phyloP scores from a whole-genome alignment of 2,888 invertebrate species.

The Meloe dianella region DNA sequence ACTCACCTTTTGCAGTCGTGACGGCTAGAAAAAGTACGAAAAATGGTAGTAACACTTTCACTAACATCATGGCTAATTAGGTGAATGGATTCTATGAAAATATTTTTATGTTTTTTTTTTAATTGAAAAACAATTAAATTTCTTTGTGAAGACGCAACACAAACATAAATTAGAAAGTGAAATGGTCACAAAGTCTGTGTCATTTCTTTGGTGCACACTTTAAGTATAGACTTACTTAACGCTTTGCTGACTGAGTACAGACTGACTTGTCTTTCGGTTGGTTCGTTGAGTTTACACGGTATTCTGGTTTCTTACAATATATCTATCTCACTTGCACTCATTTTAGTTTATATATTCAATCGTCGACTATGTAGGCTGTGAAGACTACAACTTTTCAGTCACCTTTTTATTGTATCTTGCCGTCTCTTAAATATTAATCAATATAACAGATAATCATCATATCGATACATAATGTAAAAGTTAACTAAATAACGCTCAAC shows the following conservation, averaged over 20 bases:
- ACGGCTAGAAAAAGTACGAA: not conserved
- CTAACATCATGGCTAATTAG: not conserved
- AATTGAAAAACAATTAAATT: not conserved
- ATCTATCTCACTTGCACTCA: not conserved
- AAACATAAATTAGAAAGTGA: constrained; percentile 37
- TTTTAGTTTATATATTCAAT: not conserved
- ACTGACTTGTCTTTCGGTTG: constrained; percentile 26
- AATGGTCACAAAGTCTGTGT: constrained; percentile 41
- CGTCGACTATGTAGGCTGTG: not conserved
- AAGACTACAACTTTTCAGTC: not conserved
- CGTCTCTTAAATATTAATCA: not conserved
- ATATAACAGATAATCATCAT: not conserved
- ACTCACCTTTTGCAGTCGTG: constrained; percentile 3
- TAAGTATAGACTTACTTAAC: constrained; percentile 22
- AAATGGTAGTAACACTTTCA: constrained; percentile 1
- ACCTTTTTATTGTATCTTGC: not conserved
- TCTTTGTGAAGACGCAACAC: not conserved
- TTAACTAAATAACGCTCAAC: not conserved
- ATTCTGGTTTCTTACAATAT: not conserved
- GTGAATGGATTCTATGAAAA: not conserved
- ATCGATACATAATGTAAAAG: not conserved
- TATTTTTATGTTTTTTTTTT: not conserved
- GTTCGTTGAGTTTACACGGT: constrained; percentile 21
- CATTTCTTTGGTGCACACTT: constrained; percentile 35
- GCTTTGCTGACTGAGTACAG: constrained; percentile 32